Base-by-base conservation (phyloP, 2,113 vertebrate genomes). In the Perca schrenkii region DNA sequence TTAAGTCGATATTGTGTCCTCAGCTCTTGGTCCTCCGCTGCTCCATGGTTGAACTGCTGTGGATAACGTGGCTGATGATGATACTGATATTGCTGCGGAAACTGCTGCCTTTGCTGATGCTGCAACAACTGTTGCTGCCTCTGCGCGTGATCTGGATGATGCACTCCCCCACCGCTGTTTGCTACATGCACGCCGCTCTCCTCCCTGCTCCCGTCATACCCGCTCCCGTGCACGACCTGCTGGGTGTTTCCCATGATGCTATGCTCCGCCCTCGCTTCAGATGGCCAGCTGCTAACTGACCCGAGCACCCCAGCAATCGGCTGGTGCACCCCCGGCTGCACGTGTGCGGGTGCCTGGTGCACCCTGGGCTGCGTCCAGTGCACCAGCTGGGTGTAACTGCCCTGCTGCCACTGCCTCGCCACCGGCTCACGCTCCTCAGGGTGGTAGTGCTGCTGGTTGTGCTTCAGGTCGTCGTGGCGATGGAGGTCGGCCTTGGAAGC, bases 401-500 rank as follows among this genome's bases (percentile, higher is more conserved):
- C 89, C 74, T 83, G 90, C 71, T 93, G 95, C 94, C 92, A 92
- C 74, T 91, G 92, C 61, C 79, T 77, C 7, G 83, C 78, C 64
- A 68, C 91, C 21, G 89, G 86, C 46, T 94, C 94, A 3, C 72
- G 90, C 57, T 94, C 93, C 36, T 95, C 92, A 0, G 80, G 12
- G 4, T 25, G 54, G 61, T 89, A 81, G 64, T 58, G 83, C 64
- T 92, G 94, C 86, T 95, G 95, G 89, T 95, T 95, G 83, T 94
- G 91, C 82, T 96, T 96, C 14, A 94, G 92, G 82, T 92, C 92
- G 1, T 96, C 95, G 1, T 95, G 89, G 60, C 94, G 94, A 80
- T 95, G 95, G 31, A 95, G 91, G 70, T 95, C 95, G 1, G 93
- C 94, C 80, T 95, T 95, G 46, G 93, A 92, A 19, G 77, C 65